Percentiles rank a stretch among this genome's conserved stretches.
These are phyloP conservation scores for Pomacea canaliculata DNA, from an alignment of 2,888 invertebrate genomes.

Conservation along the genomic window DNA sequence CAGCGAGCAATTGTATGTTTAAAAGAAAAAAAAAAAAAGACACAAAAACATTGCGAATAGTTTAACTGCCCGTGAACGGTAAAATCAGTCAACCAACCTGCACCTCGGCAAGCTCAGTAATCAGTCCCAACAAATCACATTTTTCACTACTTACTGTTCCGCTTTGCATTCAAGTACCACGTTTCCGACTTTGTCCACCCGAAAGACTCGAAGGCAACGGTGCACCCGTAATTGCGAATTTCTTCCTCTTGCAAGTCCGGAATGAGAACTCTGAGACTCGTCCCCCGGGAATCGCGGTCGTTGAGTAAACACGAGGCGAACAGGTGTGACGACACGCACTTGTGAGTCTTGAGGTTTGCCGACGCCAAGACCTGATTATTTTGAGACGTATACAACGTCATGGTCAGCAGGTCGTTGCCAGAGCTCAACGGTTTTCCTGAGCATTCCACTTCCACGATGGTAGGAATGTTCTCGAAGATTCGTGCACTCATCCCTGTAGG, in stretches of 20 bases:
- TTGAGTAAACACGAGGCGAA: slow-evolving; percentile 17
- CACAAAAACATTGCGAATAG: too few relatives aligned
- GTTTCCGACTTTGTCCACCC: slow-evolving; percentile 8
- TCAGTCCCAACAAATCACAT: too few relatives aligned
- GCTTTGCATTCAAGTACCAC: slow-evolving; percentile 8
- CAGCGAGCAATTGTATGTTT: too few relatives aligned
- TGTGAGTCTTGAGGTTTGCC: slow-evolving; percentile 14
- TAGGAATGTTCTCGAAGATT: slow-evolving; percentile 7
- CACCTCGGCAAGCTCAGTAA: too few relatives aligned
- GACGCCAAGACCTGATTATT: slow-evolving; percentile 6
- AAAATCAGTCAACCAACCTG: too few relatives aligned
- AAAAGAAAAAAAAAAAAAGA: too few relatives aligned
- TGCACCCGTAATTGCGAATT: slow-evolving; percentile 5
- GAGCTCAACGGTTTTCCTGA: slow-evolving; percentile 8
- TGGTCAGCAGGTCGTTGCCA: slow-evolving; percentile 15
- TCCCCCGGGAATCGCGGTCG: slow-evolving; percentile 2
- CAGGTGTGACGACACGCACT: slow-evolving; percentile 12
- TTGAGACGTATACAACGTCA: slow-evolving; percentile 8
- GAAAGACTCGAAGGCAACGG: slow-evolving; percentile 8
- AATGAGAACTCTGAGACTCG: slow-evolving; percentile 7
- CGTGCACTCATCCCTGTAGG: slow-evolving; percentile 6
- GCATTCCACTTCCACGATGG: slow-evolving; percentile 19
- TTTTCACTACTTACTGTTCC: slow-evolving; percentile 14
- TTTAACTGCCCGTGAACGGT: too few relatives aligned
- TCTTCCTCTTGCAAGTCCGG: slow-evolving; percentile 8